Conservation (phyloP, 2,888 invertebrate species). For the Aleiodes leptofemur region DNA sequence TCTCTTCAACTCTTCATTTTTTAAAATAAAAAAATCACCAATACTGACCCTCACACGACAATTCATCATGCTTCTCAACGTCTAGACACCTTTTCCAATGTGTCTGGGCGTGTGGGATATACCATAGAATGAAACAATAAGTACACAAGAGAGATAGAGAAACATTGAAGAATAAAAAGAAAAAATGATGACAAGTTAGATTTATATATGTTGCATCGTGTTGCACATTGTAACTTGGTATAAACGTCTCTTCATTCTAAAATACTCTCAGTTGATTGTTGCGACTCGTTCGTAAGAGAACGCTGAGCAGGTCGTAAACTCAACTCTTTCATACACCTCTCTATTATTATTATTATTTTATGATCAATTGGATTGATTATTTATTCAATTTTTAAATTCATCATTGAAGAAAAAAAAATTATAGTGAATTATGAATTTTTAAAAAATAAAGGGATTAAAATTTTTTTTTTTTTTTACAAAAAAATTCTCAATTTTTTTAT, state of each 20-base stretch:
- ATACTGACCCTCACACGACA: too few species aligned
- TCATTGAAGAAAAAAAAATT: neutral
- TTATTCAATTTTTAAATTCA: neutral
- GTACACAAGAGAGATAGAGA: too few species aligned
- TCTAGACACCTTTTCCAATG: too few species aligned
- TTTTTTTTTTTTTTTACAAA: too few species aligned
- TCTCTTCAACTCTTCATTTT: too few species aligned
- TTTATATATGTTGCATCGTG: conserved; percentile 24
- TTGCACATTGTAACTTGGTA: conserved; percentile 18
- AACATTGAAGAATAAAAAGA: neutral
- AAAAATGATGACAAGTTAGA: conserved; percentile 9
- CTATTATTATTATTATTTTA: neutral
- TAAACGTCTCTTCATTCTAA: conserved; percentile 20
- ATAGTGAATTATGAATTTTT: neutral
- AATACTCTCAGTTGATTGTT: conserved; percentile 14
- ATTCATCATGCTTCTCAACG: too few species aligned
- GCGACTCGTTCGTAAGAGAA: conserved; percentile 12
- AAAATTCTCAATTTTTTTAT: neutral
- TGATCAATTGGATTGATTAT: neutral
- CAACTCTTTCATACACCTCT: conserved; percentile 9
- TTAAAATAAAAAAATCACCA: too few species aligned
- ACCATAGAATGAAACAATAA: too few species aligned
- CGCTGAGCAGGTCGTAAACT: neutral
- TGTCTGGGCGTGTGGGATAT: too few species aligned
- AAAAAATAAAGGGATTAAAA: too few species aligned